These are phyloP conservation scores for Glareola pratincola DNA, from an alignment of 2,113 vertebrate genomes.

Conservation along the genomic window DNA sequence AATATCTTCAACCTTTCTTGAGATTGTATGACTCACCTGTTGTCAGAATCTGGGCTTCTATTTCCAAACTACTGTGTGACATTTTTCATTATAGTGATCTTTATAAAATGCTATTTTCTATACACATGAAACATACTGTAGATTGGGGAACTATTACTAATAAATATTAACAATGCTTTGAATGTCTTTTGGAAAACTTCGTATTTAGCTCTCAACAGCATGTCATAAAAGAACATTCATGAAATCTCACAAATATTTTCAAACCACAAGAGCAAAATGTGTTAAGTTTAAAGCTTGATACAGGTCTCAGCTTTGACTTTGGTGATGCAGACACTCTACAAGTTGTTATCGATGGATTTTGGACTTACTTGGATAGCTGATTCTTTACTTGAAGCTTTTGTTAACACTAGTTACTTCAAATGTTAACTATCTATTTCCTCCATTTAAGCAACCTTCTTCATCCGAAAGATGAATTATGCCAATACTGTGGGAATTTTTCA, in stretches of 20 bases:
- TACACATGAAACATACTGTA: background rate
- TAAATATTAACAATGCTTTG: background rate
- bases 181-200: background rate
- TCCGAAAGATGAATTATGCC: background rate
- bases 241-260: background rate
- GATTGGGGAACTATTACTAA: background rate
- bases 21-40: background rate
- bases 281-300: background rate
- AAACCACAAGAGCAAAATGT: background rate
- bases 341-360: background rate
- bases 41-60: background rate
- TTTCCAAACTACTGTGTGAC: background rate
- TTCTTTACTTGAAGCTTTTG: background rate
- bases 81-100: background rate
- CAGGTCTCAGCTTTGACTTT: background rate
- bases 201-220: background rate
- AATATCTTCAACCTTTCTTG: background rate
- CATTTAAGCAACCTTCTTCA: background rate
- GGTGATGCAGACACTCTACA: background rate
- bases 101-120: background rate
- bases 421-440: background rate
- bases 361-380: background rate
- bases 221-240: background rate
- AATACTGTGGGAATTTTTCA: background rate
- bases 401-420: background rate